phyloP scores from a whole-genome alignment of 1,140 invertebrate species.

The Leguminivora glycinivorella region DNA sequence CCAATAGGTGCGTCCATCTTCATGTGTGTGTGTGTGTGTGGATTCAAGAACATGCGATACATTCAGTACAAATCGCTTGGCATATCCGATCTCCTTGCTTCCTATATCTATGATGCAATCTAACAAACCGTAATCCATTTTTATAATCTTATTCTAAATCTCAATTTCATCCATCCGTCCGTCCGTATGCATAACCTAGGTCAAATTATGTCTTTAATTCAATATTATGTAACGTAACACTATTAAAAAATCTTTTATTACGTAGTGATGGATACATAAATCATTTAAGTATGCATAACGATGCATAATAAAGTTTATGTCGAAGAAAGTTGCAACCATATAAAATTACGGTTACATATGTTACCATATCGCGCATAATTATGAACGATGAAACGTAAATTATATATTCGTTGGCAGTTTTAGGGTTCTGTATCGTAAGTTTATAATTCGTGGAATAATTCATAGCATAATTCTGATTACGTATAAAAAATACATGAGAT shows the following conservation, averaged over 20 bases:
- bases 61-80: too few species aligned
- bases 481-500: too few species aligned
- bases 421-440: not conserved
- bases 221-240: not conserved
- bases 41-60: too few species aligned
- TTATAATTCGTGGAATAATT: too few species aligned
- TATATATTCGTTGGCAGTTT: not conserved
- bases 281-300: slow-evolving; percentile 6
- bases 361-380: not conserved
- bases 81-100: too few species aligned
- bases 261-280: slow-evolving; percentile 3
- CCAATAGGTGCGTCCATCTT: too few species aligned
- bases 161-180: not conserved
- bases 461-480: too few species aligned
- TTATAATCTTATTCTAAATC: slow-evolving; percentile 6
- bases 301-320: slow-evolving; percentile 17
- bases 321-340: slow-evolving; percentile 14
- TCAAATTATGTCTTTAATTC: not conserved
- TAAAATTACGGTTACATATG: not conserved
- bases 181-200: slow-evolving; percentile 18
- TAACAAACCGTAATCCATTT: not conserved
- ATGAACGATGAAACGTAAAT: not conserved
- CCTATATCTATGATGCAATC: not conserved
- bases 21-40: too few species aligned
- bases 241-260: slow-evolving; percentile 18